Evolutionary conservation across 2,888 invertebrate genomes (phyloP), one percentile per base, ranked within the genome.

Genomic region (Drosophila colorata): DNA sequence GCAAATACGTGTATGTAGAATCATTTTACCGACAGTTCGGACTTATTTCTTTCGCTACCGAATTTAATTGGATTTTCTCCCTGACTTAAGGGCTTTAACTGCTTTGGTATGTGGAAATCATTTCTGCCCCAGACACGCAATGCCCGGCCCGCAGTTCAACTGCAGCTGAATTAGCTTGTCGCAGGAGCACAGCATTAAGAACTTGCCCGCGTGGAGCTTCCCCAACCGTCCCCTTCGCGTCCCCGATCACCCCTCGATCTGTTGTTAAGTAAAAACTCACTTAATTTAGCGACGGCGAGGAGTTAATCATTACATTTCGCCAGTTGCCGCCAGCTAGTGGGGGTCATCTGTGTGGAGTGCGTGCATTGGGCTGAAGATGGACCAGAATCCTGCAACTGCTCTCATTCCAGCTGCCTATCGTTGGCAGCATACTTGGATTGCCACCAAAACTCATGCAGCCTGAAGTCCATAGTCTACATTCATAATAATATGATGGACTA

Each of bases 21-120:
- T 88, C 87, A 87, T 84, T 88, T 89, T 82, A 87, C 90, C 90
- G 90, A 89, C 89, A 90, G 89, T 88, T 84, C 80, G 80, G 84
- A 90, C 88, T 90, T 85, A 89, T 90, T 88, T 88, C 88, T 86
- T 86, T 89, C 76, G 90, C 90, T 88, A 89, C 88, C 89, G 88
- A 84, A 88, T 88, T 84, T 90, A 90, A 90, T 90, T 88, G 88
- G 88, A 88, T 89, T 87, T 87, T 85, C 88, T 85, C 86, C 90
- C 85, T 81, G 90, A 88, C 90, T 88, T 81, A 84, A 89, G 87
- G 89, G 88, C 87, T 79, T 86, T 87, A 84, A 87, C 88, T 85
- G 89, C 89, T 84, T 52, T 85, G 89, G 89, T 89, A 89, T 89
- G 85, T 88, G 87, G 83, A 89, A 85, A 85, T 89, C 89, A 85